Percentiles rank a stretch among this genome's conserved stretches.
These are phyloP conservation scores for Strigamia transsilvanica DNA, from an alignment of 2,888 invertebrate species.

Conservation along the genomic window DNA sequence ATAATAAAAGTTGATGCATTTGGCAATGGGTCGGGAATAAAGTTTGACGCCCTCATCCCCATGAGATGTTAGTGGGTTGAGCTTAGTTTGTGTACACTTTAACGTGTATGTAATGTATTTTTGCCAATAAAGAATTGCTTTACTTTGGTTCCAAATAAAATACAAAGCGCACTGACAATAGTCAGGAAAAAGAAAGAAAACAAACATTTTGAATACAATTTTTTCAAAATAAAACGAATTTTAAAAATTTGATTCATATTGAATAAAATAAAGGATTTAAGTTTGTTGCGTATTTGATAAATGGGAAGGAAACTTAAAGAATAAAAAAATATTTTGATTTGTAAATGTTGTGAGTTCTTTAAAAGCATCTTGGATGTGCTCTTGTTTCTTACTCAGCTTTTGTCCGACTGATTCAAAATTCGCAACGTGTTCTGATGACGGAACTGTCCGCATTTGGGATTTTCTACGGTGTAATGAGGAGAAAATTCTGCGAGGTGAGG, in stretches of 20 bases:
- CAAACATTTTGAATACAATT: neutral
- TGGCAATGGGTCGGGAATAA: slow-evolving; percentile 19
- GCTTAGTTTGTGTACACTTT: slow-evolving; percentile 26
- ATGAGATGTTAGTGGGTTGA: slow-evolving; percentile 9
- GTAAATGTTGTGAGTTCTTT: slow-evolving; percentile 20
- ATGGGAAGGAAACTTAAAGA: slow-evolving; percentile 19
- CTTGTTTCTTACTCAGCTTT: slow-evolving; percentile 75
- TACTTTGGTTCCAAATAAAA: slow-evolving; percentile 1
- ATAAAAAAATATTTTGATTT: neutral
- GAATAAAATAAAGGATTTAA: slow-evolving; percentile 6
- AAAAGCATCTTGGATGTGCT: slow-evolving; percentile 38
- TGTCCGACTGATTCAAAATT: slow-evolving; percentile 98
- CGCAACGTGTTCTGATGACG: slow-evolving; percentile 99
- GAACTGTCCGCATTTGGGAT: slow-evolving; percentile 98
- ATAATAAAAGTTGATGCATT: slow-evolving; percentile 17
- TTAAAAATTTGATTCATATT: slow-evolving; percentile 11
- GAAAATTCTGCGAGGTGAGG: slow-evolving; percentile 73
- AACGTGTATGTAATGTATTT: slow-evolving; percentile 35
- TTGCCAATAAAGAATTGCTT: slow-evolving; percentile 11
- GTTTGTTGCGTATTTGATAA: slow-evolving; percentile 9
- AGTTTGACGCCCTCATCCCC: neutral
- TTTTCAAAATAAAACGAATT: slow-evolving; percentile 61
- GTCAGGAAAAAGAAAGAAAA: neutral
- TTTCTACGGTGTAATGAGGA: slow-evolving; percentile 97
- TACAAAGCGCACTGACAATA: neutral